Evolutionary conservation across 2,888 invertebrate genomes (phyloP).

Genomic region (Seladonia tumulorum): DNA sequence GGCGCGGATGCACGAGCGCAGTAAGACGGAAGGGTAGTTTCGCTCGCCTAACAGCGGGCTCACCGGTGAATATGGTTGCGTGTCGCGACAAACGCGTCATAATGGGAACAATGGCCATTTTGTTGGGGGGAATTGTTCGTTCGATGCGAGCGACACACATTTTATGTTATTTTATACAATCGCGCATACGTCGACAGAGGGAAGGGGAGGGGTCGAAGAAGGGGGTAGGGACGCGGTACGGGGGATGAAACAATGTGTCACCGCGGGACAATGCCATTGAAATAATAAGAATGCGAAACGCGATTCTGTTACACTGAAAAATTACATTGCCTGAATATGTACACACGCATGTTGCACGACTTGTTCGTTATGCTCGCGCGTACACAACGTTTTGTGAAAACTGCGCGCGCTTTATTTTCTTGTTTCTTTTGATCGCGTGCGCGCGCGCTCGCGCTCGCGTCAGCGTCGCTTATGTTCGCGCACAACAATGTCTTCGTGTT

Average conservation of each 20-base stretch:
- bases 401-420: background rate
- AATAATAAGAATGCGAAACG: conserved; percentile 50
- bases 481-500: conserved; percentile 11
- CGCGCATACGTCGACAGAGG: conserved; percentile 19
- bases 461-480: background rate
- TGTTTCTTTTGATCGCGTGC: background rate
- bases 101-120: conserved; percentile 47
- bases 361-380: background rate
- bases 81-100: conserved; percentile 34
- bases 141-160: conserved; percentile 51
- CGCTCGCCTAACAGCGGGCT: conserved; percentile 4
- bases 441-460: background rate
- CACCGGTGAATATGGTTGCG: conserved; percentile 20
- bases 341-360: background rate
- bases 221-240: background rate
- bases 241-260: conserved; percentile 30
- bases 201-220: background rate
- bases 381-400: background rate
- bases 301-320: conserved; percentile 53
- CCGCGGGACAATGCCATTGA: conserved; percentile 49
- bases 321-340: conserved; percentile 47
- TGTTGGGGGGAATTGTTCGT: conserved; percentile 52
- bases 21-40: conserved; percentile 55
- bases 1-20: conserved; percentile 30
- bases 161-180: conserved; percentile 54